Percentiles rank a stretch among this genome's conserved stretches.
phyloP scores from a whole-genome alignment of 2,113 vertebrate genomes.

The Syngnathoides biaculeatus region DNA sequence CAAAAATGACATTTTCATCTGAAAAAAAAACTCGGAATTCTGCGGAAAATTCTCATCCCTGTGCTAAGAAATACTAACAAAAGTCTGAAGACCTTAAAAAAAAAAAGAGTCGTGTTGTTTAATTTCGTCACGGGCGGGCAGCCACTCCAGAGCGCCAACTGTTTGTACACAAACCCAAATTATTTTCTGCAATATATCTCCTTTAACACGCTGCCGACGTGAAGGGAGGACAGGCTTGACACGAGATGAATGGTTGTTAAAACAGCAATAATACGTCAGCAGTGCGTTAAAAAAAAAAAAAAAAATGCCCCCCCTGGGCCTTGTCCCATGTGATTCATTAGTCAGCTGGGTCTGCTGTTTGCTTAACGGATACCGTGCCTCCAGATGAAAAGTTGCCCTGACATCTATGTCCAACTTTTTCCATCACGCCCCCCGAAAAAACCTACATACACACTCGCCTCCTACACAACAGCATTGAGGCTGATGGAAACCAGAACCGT shows the following conservation, averaged over 20 bases:
- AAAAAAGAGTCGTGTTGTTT: not conserved
- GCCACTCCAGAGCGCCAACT: not conserved
- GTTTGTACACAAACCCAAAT: not conserved
- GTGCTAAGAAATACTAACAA: no score
- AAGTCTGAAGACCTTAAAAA: no score
- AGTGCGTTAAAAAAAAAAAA: slow-evolving; percentile 44
- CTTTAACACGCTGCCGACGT: not conserved
- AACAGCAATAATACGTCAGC: slow-evolving; percentile 13
- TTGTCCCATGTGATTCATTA: slow-evolving; percentile 55
- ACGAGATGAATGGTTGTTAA: slow-evolving; percentile 11
- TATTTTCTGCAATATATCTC: not conserved
- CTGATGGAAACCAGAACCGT: slow-evolving; percentile 65
- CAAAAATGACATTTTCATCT: no score
- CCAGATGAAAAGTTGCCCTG: slow-evolving; percentile 60
- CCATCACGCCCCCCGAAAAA: slow-evolving; percentile 53
- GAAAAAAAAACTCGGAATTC: no score
- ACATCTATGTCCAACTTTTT: slow-evolving; percentile 64
- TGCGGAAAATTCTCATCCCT: no score
- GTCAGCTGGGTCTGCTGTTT: slow-evolving; percentile 57
- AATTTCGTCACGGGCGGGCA: not conserved
- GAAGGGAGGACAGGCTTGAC: slow-evolving; percentile 8
- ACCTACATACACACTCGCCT: slow-evolving; percentile 39
- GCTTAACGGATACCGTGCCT: slow-evolving; percentile 57
- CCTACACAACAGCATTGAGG: slow-evolving; percentile 44
- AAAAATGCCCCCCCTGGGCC: slow-evolving; percentile 38